These are phyloP conservation scores for Sinodicranocentrus sp. DNA, from an alignment of 2,888 invertebrate genomes.

Conservation along the genomic window DNA sequence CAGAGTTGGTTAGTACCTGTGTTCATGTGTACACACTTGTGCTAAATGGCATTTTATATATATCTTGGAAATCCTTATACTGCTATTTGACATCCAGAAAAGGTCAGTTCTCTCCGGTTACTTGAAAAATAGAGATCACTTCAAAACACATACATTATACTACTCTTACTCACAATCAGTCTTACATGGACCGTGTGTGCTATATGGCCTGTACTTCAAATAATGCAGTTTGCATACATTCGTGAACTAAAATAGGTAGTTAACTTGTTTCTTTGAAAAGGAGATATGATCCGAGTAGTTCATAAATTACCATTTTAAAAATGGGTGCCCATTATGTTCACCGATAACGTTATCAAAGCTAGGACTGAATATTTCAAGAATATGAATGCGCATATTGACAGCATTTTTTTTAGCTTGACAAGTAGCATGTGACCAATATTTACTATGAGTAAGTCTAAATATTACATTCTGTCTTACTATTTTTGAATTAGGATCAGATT, in stretches of 20 bases:
- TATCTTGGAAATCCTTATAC: not conserved
- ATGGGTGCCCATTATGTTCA: slow-evolving; percentile 1
- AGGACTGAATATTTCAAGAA: no score
- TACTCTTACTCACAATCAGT: not conserved
- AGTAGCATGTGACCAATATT: no score
- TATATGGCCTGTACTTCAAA: not conserved
- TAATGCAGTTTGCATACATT: not conserved
- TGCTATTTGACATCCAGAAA: slow-evolving; percentile 34
- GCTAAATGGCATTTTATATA: not conserved
- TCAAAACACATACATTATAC: slow-evolving; percentile 27
- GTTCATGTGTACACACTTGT: no score
- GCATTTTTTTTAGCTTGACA: no score
- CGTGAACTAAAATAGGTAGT: not conserved
- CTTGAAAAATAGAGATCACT: not conserved
- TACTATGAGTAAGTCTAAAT: no score
- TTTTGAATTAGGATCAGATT: no score
- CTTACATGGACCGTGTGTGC: not conserved
- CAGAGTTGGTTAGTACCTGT: no score
- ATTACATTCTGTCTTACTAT: no score
- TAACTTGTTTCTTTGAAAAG: slow-evolving; percentile 13
- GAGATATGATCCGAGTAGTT: not conserved
- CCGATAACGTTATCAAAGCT: not conserved
- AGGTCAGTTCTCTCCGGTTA: slow-evolving; percentile 45
- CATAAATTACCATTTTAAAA: slow-evolving; percentile 3
- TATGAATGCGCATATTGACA: no score